Percentiles rank a stretch among this genome's conserved stretches.
phyloP scores from a whole-genome alignment of 2,113 vertebrate genomes.

The Calypte anna region DNA sequence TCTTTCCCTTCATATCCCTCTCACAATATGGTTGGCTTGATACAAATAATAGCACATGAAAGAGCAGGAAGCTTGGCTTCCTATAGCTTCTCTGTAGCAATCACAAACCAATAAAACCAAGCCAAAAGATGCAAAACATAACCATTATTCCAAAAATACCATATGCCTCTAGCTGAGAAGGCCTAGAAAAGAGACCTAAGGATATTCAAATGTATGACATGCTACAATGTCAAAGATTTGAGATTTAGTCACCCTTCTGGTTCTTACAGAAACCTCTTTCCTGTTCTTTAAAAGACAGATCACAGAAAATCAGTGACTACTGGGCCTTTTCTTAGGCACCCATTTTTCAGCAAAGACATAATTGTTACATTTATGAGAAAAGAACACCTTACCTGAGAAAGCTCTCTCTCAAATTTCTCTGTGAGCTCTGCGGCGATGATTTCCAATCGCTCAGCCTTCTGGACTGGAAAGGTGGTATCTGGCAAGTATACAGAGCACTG shows the following conservation, averaged over 20 bases:
- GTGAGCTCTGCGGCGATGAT: slow-evolving; percentile 15
- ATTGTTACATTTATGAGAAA: neutral
- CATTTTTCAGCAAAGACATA: neutral
- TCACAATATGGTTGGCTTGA: neutral
- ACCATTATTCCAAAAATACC: neutral
- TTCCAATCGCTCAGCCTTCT: slow-evolving; percentile 74
- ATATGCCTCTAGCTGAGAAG: neutral
- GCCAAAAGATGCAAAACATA: neutral
- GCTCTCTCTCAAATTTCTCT: slow-evolving; percentile 70
- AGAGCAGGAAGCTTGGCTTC: slow-evolving; percentile 28
- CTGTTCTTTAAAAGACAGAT: neutral
- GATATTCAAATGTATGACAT: neutral
- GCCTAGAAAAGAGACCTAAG: neutral
- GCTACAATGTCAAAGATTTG: neutral
- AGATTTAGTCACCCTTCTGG: neutral
- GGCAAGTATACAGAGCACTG: slow-evolving; percentile 75
- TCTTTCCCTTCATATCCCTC: slow-evolving; percentile 43
- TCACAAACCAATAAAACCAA: slow-evolving; percentile 1
- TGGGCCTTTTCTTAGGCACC: neutral
- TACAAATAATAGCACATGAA: slow-evolving; percentile 51
- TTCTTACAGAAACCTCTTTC: neutral
- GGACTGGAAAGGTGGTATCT: slow-evolving; percentile 72
- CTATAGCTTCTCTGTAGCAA: neutral
- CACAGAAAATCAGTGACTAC: neutral
- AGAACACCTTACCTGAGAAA: slow-evolving; percentile 75